Evolutionary conservation across 2,888 invertebrate genomes (phyloP), one percentile per base, ranked within the genome.

Genomic region (Endomychus coccineus): DNA sequence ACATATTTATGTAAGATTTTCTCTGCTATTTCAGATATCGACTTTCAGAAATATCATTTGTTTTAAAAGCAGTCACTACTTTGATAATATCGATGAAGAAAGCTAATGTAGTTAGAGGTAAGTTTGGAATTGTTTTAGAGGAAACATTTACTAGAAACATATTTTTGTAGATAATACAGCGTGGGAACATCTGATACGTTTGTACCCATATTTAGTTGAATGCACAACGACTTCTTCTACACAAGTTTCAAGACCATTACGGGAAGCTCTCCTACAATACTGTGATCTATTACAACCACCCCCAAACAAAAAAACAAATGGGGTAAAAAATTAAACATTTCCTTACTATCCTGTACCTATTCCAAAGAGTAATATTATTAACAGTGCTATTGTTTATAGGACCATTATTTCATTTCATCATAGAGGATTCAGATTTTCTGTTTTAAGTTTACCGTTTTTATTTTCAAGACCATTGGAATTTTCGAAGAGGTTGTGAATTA

Each of bases 41-140:
- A 43, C 71, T 95, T 44, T 90, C 94, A 2, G 95, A 96, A 70
- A 91, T 96, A 65, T 90, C 92, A 30, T 95, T 95, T 67, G 95
- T 95, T 15, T 65, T 96, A 35, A 91, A 94, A 66, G 95, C 95
- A 35, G 82, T 95, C 36, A 88, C 92, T 17, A 94, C 95, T 0
- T 71, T 96, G 25, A 82, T 94, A 4, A 80, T 86, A 32, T 90
- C 94, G 3, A 79, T 96, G 73, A 92, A 94, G 67, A 89, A 87
- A 58, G 91, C 92, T 22, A 86, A 91, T 11, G 74, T 82, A 31
- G 82, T 81, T 35, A 90, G 90, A 73, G 82, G 85, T 85, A 71
- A 58, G 25, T 16, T 3, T 13, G n/a, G 12, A 27, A 10, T 16
- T 16, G 15, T 2, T 2, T 16, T 28, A 2, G n/a, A 27, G 28